Evolutionary conservation across 2,113 vertebrate species (phyloP).

Genomic region (Noturus placidus): DNA sequence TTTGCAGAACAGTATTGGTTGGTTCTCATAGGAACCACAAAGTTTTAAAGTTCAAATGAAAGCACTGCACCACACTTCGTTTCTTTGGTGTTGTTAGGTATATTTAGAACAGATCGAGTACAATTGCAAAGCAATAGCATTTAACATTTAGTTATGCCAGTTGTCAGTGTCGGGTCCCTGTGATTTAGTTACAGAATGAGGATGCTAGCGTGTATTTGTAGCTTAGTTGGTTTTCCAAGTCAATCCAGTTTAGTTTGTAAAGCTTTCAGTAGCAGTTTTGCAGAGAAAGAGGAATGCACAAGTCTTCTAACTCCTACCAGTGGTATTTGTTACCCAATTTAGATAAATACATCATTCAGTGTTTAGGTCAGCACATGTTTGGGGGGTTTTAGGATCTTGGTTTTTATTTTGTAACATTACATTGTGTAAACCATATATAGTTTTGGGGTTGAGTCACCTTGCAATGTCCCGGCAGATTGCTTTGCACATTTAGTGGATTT

Average conservation of each 20-base stretch:
- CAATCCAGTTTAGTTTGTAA: neutral
- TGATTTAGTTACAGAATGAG: neutral
- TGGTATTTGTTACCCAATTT: neutral
- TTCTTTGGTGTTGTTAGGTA: neutral
- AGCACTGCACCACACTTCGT: neutral
- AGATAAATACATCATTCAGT: neutral
- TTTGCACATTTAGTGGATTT: neutral
- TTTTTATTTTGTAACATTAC: neutral
- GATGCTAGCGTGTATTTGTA: neutral
- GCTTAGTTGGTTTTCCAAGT: neutral
- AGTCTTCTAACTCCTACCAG: neutral
- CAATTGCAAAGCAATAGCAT: neutral
- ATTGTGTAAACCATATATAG: neutral
- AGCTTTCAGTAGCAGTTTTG: neutral
- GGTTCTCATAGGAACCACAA: neutral
- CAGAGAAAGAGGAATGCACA: neutral
- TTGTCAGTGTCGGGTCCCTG: neutral
- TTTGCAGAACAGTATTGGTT: neutral
- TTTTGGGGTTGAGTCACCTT: neutral
- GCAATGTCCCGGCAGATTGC: neutral
- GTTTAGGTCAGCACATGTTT: neutral
- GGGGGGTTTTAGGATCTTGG: neutral
- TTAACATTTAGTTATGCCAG: neutral
- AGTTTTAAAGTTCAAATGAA: neutral
- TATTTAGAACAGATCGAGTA: too few relatives aligned